These are phyloP conservation scores for Lasioglossum vierecki DNA, from an alignment of 2,888 invertebrate genomes.

Conservation along the genomic window DNA sequence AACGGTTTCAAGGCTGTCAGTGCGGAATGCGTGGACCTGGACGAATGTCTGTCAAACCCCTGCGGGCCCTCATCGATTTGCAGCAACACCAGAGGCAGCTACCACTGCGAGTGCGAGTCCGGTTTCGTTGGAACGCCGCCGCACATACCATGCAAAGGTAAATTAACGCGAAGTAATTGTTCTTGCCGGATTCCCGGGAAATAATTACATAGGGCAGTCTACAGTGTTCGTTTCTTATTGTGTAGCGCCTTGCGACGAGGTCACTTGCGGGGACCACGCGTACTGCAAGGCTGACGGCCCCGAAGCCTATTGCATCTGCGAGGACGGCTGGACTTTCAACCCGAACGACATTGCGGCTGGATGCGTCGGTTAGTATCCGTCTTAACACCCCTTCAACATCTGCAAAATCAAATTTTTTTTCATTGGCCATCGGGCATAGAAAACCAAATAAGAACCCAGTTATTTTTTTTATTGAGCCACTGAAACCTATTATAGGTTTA, in stretches of 20 bases:
- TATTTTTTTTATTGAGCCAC: too few relatives aligned
- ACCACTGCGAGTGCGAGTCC: constrained; percentile 91
- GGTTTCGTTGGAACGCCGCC: constrained; percentile 94
- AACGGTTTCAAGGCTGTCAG: constrained; percentile 93
- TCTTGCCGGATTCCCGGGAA: neutral
- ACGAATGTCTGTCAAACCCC: constrained; percentile 89
- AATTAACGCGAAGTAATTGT: neutral
- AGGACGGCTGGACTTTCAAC: constrained; percentile 97
- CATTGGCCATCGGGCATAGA: too few relatives aligned
- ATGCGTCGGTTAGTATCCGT: constrained; percentile 87
- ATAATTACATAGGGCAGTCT: neutral
- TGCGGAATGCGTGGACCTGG: constrained; percentile 91
- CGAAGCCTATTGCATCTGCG: constrained; percentile 96
- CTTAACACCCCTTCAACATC: constrained; percentile 69
- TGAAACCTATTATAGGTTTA: too few relatives aligned
- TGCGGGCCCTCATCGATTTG: constrained; percentile 93
- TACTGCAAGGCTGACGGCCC: constrained; percentile 94
- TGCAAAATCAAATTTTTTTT: too few relatives aligned
- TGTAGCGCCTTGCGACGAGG: constrained; percentile 94
- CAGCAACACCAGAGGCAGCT: constrained; percentile 92
- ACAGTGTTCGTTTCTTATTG: neutral
- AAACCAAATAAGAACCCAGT: neutral
- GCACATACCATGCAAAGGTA: constrained; percentile 89
- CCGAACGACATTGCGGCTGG: constrained; percentile 95
- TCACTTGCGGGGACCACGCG: constrained; percentile 94